Conservation (phyloP, 2,888 invertebrate genomes). For the Orthosia cruda region DNA sequence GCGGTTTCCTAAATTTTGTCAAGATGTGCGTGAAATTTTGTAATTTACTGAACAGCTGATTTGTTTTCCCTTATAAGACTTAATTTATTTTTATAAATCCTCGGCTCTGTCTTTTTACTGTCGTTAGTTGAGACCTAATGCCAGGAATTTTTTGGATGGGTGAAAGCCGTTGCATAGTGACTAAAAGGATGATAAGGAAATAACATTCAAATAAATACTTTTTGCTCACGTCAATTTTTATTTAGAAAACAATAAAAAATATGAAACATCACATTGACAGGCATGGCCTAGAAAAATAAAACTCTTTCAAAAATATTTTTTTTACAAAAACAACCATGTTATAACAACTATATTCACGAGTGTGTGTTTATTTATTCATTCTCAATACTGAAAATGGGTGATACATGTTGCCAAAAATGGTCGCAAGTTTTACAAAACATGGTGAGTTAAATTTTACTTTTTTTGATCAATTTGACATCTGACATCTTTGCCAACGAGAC, state of each 20-base stretch:
- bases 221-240: not conserved
- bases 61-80: too few relatives aligned
- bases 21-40: too few relatives aligned
- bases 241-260: constrained; percentile 50
- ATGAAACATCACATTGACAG: constrained; percentile 29
- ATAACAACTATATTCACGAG: constrained; percentile 42
- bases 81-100: too few relatives aligned
- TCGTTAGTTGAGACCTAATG: too few relatives aligned
- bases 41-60: too few relatives aligned
- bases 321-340: constrained; percentile 43
- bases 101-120: too few relatives aligned
- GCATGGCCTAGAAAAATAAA: constrained; percentile 41
- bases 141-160: too few relatives aligned
- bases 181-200: not conserved
- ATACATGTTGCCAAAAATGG: constrained; percentile 65
- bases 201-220: constrained; percentile 17
- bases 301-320: constrained; percentile 48
- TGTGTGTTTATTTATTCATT: constrained; percentile 11
- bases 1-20: too few relatives aligned
- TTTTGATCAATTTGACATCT: constrained; percentile 1
- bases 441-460: constrained; percentile 61
- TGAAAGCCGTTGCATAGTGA: too few relatives aligned
- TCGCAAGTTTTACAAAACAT: constrained; percentile 60
- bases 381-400: constrained; percentile 65
- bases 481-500: constrained; percentile 18